These are phyloP conservation scores for Ctenochaetus hawaiiensis DNA, from an alignment of 2,797 vertebrate species.

Conservation along the genomic window DNA sequence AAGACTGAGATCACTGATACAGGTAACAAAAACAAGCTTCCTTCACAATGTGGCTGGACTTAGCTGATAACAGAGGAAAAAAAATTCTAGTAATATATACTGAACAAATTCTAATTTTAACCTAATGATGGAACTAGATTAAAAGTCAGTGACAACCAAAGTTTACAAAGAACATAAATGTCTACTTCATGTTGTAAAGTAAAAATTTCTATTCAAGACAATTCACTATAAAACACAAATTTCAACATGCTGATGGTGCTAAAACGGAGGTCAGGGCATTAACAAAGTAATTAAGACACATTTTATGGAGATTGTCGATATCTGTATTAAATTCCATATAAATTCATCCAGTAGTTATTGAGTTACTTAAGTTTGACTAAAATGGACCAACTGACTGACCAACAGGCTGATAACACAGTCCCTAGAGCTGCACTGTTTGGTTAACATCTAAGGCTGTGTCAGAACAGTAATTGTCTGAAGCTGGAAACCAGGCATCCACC, in stretches of 20 bases:
- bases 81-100: too few relatives aligned
- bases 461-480: neutral
- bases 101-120: too few relatives aligned
- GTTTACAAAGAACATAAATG: neutral
- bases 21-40: neutral
- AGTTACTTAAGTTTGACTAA: neutral
- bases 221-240: neutral
- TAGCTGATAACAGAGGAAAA: too few relatives aligned
- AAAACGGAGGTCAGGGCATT: too few relatives aligned
- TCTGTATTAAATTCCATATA: neutral
- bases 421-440: neutral
- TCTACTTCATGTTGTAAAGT: too few relatives aligned
- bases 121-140: neutral
- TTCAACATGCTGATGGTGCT: neutral
- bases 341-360: neutral
- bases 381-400: neutral
- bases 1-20: neutral
- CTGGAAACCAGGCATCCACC: constrained; percentile 9
- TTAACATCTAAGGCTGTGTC: neutral
- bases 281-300: too few relatives aligned
- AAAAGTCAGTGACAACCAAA: neutral
- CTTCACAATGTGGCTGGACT: neutral
- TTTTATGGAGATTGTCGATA: too few relatives aligned
- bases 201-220: too few relatives aligned
- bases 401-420: neutral